Conservation (phyloP, 2,888 invertebrate species). For the Pharmacophagus antenor region DNA sequence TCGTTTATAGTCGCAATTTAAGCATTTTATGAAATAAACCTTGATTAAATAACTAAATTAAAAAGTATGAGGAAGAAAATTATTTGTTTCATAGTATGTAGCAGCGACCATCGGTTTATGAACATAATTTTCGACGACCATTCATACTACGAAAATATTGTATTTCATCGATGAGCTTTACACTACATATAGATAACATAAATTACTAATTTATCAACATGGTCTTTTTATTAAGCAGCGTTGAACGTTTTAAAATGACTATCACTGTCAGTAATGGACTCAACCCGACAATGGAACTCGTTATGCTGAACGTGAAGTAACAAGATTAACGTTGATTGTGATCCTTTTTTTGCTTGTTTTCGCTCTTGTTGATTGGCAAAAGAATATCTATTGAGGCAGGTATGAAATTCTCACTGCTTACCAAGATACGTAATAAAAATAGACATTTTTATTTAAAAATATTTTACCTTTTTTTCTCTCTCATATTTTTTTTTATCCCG, state of each 20-base stretch:
- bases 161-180: not conserved
- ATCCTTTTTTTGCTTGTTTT: slow-evolving; percentile 25
- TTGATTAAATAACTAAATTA: too few species aligned
- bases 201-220: slow-evolving; percentile 23
- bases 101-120: not conserved
- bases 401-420: slow-evolving; percentile 2
- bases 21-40: too few species aligned
- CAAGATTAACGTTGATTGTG: slow-evolving; percentile 27
- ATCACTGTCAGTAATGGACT: slow-evolving; percentile 28
- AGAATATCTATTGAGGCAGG: slow-evolving; percentile 11
- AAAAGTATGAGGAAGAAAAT: not conserved
- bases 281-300: slow-evolving; percentile 27
- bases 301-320: slow-evolving; percentile 27
- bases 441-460: too few species aligned
- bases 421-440: too few species aligned
- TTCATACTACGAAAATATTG: not conserved
- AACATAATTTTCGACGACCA: not conserved
- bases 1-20: too few species aligned
- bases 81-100: too few species aligned
- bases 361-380: slow-evolving; percentile 5
- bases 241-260: slow-evolving; percentile 20
- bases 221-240: slow-evolving; percentile 20
- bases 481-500: too few species aligned
- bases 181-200: slow-evolving; percentile 10
- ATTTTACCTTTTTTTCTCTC: too few species aligned